These are phyloP conservation scores for Apodemia duryi DNA, from an alignment of 2,888 invertebrate species.

Conservation along the genomic window DNA sequence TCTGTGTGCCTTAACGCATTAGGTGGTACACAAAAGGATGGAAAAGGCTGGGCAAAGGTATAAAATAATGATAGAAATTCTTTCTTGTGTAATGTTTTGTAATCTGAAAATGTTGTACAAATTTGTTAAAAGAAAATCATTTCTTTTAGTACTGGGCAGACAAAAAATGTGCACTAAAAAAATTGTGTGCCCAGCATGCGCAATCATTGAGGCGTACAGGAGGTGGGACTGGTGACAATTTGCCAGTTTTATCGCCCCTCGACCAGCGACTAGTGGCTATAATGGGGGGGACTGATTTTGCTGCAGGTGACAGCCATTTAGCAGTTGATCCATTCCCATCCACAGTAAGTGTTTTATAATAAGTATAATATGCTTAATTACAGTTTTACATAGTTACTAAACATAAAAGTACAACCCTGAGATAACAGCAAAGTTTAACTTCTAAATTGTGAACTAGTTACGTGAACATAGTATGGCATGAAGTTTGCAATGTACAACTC, in stretches of 20 bases:
- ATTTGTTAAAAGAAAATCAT: background rate
- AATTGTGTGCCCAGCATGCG: slow-evolving; percentile 2
- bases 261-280: slow-evolving; percentile 17
- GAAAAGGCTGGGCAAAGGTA: slow-evolving; percentile 17
- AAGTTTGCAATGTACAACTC: no score
- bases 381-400: no score
- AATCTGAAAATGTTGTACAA: slow-evolving; percentile 5
- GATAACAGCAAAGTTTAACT: no score
- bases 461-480: no score
- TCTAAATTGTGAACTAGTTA: no score
- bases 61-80: background rate
- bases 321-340: slow-evolving; percentile 16
- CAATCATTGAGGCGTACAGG: slow-evolving; percentile 15
- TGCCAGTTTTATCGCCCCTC: background rate
- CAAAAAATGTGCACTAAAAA: slow-evolving; percentile 15
- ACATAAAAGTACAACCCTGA: background rate
- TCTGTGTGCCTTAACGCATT: slow-evolving; percentile 17
- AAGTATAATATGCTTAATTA: no score
- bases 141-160: slow-evolving; percentile 18
- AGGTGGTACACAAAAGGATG: slow-evolving; percentile 25
- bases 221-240: slow-evolving; percentile 11
- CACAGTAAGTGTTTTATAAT: background rate
- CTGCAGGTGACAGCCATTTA: slow-evolving; percentile 5
- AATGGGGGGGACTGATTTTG: slow-evolving; percentile 9
- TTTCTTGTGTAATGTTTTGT: background rate